Conservation (phyloP, 92 coral and sea anemone species). For the Anthopleura xanthogrammica region DNA sequence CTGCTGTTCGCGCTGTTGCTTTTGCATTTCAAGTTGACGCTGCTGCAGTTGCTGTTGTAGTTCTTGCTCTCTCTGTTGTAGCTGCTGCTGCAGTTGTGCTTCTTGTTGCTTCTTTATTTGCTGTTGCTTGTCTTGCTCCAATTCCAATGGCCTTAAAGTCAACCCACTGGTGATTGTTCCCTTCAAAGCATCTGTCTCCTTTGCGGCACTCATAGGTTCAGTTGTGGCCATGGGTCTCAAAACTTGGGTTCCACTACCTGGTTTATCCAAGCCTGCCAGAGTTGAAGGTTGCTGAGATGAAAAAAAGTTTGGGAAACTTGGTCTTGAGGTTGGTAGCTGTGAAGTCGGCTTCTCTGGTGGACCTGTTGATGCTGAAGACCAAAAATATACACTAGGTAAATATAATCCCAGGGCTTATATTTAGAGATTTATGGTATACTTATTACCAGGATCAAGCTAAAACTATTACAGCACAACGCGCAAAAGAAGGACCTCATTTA, state of each 20-base stretch:
- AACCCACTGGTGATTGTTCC: not conserved
- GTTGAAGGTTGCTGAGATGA: slow-evolving; percentile 8
- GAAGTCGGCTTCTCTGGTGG: not conserved
- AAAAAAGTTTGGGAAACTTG: not conserved
- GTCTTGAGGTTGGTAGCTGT: not conserved
- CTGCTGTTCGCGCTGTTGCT: not conserved
- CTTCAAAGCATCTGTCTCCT: not conserved
- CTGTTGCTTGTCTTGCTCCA: not conserved
- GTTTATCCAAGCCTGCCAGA: not conserved
- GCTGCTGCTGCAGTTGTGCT: not conserved
- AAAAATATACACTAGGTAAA: no score
- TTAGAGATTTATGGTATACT: no score
- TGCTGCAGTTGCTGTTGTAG: slow-evolving; percentile 16
- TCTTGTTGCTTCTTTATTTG: not conserved
- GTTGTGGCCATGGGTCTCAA: slow-evolving; percentile 21
- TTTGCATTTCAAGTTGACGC: not conserved
- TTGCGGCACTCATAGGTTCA: not conserved
- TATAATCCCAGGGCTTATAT: no score
- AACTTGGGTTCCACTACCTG: not conserved
- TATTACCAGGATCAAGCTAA: no score
- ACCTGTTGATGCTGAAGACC: not conserved
- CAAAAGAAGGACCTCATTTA: no score
- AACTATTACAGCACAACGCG: no score
- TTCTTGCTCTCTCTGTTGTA: slow-evolving; percentile 14
- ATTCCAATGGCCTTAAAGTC: not conserved